Conservation (phyloP, 2,797 vertebrate species). For the Sebastiscus tertius region DNA sequence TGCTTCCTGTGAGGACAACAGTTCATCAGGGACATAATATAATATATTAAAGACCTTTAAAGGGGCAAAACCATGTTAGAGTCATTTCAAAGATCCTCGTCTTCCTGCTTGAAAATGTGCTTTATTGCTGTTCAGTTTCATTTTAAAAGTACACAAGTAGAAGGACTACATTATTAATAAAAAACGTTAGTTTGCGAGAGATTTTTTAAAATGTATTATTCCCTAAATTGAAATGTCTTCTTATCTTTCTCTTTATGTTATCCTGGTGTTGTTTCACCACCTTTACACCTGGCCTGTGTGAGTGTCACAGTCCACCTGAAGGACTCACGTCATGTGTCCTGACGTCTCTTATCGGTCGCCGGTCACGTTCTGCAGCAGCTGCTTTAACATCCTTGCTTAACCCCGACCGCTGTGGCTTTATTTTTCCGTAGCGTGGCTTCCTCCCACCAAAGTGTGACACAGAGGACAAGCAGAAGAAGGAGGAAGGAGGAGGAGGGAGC, state of each 20-base stretch:
- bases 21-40: neutral
- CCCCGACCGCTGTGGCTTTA: neutral
- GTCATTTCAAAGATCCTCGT: neutral
- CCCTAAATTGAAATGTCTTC: neutral
- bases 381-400: constrained; percentile 17
- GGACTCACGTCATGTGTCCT: constrained; percentile 9
- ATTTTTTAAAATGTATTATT: neutral
- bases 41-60: neutral
- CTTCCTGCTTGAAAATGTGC: neutral
- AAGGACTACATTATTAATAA: neutral
- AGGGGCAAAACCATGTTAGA: neutral
- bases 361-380: constrained; percentile 40
- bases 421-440: constrained; percentile 1
- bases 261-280: neutral
- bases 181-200: neutral
- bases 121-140: neutral
- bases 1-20: neutral
- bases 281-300: neutral
- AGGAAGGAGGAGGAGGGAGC: neutral
- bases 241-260: neutral
- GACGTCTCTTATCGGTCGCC: constrained; percentile 18
- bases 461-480: constrained; percentile 17
- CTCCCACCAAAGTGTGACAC: constrained; percentile 17
- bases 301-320: neutral
- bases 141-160: neutral